phyloP scores from a whole-genome alignment of 2,888 invertebrate genomes.

The Crematogaster levior region DNA sequence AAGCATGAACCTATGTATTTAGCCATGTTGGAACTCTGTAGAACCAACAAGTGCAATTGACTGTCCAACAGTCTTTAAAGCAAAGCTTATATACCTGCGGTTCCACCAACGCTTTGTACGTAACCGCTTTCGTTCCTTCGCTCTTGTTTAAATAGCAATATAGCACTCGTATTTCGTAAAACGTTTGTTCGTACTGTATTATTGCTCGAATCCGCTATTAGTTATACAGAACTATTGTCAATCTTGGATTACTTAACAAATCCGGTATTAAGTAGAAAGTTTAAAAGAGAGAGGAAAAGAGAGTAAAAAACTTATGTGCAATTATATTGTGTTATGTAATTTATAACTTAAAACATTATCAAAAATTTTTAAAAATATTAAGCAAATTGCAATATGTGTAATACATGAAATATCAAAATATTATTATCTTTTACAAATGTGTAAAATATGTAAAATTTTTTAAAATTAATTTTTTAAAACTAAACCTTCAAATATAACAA shows the following conservation, averaged over 20 bases:
- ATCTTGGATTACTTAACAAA: conserved; percentile 41
- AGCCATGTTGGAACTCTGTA: conserved; percentile 75
- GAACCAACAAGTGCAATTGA: conserved; percentile 77
- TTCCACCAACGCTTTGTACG: conserved; percentile 75
- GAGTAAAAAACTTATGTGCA: background rate
- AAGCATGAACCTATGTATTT: conserved; percentile 70
- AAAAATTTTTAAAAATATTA: background rate
- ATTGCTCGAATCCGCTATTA: conserved; percentile 49
- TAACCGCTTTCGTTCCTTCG: conserved; percentile 82
- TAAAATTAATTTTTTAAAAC: background rate
- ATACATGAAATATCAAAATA: background rate
- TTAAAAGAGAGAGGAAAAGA: background rate
- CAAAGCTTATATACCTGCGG: conserved; percentile 82
- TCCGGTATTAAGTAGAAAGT: background rate
- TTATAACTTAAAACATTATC: background rate
- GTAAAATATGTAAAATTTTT: background rate
- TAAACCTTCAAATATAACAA: background rate
- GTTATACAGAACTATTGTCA: conserved; percentile 12
- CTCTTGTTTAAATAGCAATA: conserved; percentile 71
- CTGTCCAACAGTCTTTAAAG: conserved; percentile 76
- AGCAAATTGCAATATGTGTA: background rate
- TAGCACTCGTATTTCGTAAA: conserved; percentile 79
- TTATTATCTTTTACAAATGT: background rate
- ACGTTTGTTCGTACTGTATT: conserved; percentile 27
- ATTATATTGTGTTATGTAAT: background rate